These are phyloP conservation scores for Hipparchia semele DNA, from an alignment of 2,888 invertebrate genomes.

Conservation along the genomic window DNA sequence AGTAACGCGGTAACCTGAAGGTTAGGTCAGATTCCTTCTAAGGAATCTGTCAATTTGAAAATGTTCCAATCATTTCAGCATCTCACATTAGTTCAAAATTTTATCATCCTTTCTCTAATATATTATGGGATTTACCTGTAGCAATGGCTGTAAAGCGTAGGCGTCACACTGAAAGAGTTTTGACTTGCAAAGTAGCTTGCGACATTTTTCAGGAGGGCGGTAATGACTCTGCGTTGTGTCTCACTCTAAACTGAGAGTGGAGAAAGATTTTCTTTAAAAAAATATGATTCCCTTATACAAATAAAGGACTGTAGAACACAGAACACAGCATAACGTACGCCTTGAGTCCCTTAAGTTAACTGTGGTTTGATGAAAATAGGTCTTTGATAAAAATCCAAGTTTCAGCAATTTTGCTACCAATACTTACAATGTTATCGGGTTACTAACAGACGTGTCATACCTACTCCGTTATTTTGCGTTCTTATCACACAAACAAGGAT, in stretches of 20 bases:
- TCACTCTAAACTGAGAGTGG: conserved; percentile 52
- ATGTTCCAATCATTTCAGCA: not conserved
- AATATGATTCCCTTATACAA: not conserved
- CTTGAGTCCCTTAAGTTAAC: too few species aligned
- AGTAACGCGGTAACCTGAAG: too few species aligned
- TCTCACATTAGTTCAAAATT: conserved; percentile 14
- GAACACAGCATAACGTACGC: too few species aligned
- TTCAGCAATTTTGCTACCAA: not conserved
- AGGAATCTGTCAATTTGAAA: not conserved
- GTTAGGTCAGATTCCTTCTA: too few species aligned
- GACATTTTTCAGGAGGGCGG: conserved; percentile 79
- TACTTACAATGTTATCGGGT: conserved; percentile 18
- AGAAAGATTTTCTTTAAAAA: conserved; percentile 20
- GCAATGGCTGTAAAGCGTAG: conserved; percentile 42
- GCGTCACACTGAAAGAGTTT: conserved; percentile 62
- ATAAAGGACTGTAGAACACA: too few species aligned
- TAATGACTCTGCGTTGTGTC: conserved; percentile 80
- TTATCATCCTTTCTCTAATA: conserved; percentile 4
- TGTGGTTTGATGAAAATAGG: too few species aligned
- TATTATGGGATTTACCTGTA: conserved; percentile 40
- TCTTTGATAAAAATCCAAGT: too few species aligned
- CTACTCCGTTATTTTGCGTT: conserved; percentile 46
- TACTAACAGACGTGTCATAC: conserved; percentile 28
- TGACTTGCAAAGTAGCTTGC: conserved; percentile 80
- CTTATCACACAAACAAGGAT: conserved; percentile 58